phyloP scores from a whole-genome alignment of 2,888 invertebrate species.

The Gymnosoma rotundatum region DNA sequence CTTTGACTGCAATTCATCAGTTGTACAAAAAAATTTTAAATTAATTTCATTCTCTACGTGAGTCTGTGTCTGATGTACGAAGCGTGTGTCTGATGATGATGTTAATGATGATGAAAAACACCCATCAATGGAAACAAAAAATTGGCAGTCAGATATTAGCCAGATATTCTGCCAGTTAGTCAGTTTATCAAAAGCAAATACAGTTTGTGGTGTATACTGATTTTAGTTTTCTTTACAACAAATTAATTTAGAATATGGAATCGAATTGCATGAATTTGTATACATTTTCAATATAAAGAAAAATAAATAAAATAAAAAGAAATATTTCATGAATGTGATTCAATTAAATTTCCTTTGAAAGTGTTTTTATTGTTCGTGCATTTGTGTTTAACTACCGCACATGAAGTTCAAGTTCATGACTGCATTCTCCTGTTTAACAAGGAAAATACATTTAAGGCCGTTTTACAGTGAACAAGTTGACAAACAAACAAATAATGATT shows the following conservation, averaged over 20 bases:
- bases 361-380: background rate
- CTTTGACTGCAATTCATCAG: slow-evolving; percentile 11
- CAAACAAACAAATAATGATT: too few species aligned
- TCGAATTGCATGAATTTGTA: slow-evolving; percentile 5
- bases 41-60: slow-evolving; percentile 39
- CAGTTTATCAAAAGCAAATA: slow-evolving; percentile 33
- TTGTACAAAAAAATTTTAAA: background rate
- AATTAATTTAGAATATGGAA: slow-evolving; percentile 41
- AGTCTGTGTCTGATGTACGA: slow-evolving; percentile 3
- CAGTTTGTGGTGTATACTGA: slow-evolving; percentile 18
- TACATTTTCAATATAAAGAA: slow-evolving; percentile 3
- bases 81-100: background rate
- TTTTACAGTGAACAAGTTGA: too few species aligned
- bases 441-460: background rate
- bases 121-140: slow-evolving; percentile 7
- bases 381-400: slow-evolving; percentile 3
- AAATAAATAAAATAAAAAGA: background rate
- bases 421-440: background rate
- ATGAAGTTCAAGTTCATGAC: slow-evolving; percentile 65
- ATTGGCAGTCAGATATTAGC: background rate
- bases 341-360: slow-evolving; percentile 54
- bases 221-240: slow-evolving; percentile 39
- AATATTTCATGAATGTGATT: slow-evolving; percentile 15
- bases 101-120: slow-evolving; percentile 7
- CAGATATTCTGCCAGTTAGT: background rate